Evolutionary conservation across 2,113 vertebrate genomes (phyloP), one percentile per base, ranked within the genome.

Genomic region (Nerophis ophidion): DNA sequence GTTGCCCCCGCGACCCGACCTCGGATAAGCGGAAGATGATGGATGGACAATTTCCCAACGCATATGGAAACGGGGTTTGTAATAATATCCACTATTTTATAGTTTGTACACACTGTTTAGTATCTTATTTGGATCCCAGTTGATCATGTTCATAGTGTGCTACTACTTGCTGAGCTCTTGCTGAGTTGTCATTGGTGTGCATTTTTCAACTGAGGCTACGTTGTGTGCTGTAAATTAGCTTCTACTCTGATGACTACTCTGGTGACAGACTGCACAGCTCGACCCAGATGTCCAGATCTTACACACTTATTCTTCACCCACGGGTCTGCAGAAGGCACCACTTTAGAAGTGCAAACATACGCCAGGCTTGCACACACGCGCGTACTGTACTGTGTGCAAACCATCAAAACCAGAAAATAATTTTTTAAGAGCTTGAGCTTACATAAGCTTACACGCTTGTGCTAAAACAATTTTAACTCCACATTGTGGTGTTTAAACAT

Each of bases 271-370:
- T 42, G 74, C 58, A 47, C 40, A 63, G 71, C 59, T 65, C 38
- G 26, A 61, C 74, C 75, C 71, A 85, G 70, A 81, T 84, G 86
- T 74, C 79, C 74, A 67, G 36, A 69, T 76, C 58, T 13, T 57
- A 76, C 70, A 68, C 65, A 57, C 34, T 65, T 57, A 16, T 57
- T 70, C 65, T 72, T 62, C 63, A 73, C 71, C 59, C 73, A 40
- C 67, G 72, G 68, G 56, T 74, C 19, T 73, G 49, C 77, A 70
- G 62, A 73, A 72, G 48, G 56, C 60, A 47, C 12, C 3, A 4
- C 62, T 60, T 57, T 48, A 56, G 13, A 63, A 66, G 50, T 48
- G 54, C 60, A 61, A 38, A 48, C 1, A 10, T 26, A 58, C 38
- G 45, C 26, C 49, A 51, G 17, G 7, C 42, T 50, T 44, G 40